Evolutionary conservation across 1,140 invertebrate species (phyloP), one percentile per base, ranked within the genome.

Genomic region (Pogonus chalceus): DNA sequence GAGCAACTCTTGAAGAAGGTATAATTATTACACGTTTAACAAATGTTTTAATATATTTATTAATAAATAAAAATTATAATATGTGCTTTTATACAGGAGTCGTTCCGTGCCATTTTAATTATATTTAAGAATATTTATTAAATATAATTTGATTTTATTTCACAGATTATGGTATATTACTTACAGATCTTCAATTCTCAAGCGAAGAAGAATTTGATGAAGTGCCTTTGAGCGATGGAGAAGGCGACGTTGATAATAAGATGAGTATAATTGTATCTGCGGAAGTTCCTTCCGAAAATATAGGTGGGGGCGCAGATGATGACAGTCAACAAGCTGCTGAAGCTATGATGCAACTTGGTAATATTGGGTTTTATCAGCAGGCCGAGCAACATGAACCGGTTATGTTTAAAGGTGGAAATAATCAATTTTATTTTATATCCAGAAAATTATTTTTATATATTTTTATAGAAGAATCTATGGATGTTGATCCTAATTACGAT

Each of bases 401-500:
- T 14, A 56, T 66, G 21, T 68, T 64, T 53, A 68, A 68, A 63
- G 65, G 64, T 66, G 55, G 48, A 23, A 12, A 31, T 52, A 35
- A 49, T 48, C n/a, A n/a, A n/a, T n/a, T n/a, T n/a, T n/a, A n/a
- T n/a, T n/a, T n/a, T n/a, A n/a, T n/a, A 2, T 21, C n/a, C 16
- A 55, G 23, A 0, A 9, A 21, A 35, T 31, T 31, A n/a, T 18
- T 21, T 55, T 23, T 43, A 26, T 52, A 12, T 20, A 4, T 23
- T 39, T 52, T 68, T 65, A 10, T 60, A 80, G 87, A 90, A 58
- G 85, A 88, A 61, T 83, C 81, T 53, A 81, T 87, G 72, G 84
- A 87, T 59, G 82, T 90, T 7, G 86, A 90, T 75, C 83, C 85
- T 7, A 87, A 86, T 64, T 92, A 92, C 68, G 89, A 92, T 73